Evolutionary conservation across 2,113 vertebrate species (phyloP).

Genomic region (Leucoraja erinaceus): DNA sequence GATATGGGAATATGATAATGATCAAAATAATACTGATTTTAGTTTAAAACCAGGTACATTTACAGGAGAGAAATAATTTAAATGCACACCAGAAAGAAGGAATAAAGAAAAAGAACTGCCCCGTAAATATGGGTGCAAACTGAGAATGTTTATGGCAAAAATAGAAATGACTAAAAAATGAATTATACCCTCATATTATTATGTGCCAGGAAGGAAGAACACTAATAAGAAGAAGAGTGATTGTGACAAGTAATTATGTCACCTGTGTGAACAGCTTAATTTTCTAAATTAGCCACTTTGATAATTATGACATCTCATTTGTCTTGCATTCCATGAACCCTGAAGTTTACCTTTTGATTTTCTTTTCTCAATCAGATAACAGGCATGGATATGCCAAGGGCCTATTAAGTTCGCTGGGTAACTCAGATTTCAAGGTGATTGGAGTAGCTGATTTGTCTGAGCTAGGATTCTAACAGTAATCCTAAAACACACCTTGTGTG

Average conservation of each 20-base stretch:
- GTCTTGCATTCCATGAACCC: conserved; percentile 69
- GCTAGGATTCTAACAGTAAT: conserved; percentile 47
- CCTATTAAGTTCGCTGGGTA: conserved; percentile 64
- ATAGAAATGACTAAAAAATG: conserved; percentile 36
- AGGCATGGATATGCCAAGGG: conserved; percentile 68
- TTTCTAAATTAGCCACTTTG: conserved; percentile 78
- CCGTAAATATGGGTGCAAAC: conserved; percentile 28
- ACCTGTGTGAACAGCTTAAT: conserved; percentile 75
- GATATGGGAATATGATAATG: background rate
- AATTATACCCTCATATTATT: conserved; percentile 25
- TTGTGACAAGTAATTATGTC: conserved; percentile 83
- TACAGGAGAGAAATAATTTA: background rate
- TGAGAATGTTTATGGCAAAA: conserved; percentile 38
- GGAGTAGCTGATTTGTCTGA: conserved; percentile 54
- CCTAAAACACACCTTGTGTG: conserved; percentile 49
- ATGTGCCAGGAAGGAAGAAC: conserved; percentile 45
- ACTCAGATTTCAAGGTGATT: conserved; percentile 58
- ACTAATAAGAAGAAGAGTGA: conserved; percentile 73
- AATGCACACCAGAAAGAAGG: background rate
- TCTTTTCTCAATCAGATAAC: conserved; percentile 63
- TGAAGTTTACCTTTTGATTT: conserved; percentile 68
- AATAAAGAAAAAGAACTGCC: background rate
- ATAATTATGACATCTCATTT: conserved; percentile 83
- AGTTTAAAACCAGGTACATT: background rate
- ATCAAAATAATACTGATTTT: background rate